These are phyloP conservation scores for Calcarius lapponicus DNA, from an alignment of 2,797 vertebrate species.

Conservation along the genomic window DNA sequence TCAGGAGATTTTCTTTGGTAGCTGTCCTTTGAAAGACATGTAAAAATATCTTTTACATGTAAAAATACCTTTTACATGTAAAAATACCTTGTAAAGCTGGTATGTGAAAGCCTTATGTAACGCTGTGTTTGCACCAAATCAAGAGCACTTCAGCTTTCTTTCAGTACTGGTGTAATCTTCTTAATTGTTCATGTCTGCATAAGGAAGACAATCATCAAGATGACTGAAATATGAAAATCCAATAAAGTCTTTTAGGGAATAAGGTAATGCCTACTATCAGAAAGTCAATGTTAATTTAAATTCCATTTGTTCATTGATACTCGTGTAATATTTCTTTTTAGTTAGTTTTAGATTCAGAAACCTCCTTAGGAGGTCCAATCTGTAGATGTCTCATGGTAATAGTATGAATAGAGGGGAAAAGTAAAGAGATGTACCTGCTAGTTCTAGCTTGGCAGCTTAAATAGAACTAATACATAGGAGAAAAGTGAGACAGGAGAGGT, in stretches of 20 bases:
- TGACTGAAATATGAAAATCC: background rate
- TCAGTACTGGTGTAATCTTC: background rate
- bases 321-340: constrained; percentile 20
- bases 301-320: constrained; percentile 39
- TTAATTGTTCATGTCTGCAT: background rate
- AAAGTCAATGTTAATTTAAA: constrained; percentile 24
- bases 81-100: background rate
- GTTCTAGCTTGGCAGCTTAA: constrained; percentile 15
- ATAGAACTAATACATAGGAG: background rate
- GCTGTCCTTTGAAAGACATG: background rate
- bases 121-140: background rate
- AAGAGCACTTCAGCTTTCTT: background rate
- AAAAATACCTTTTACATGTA: background rate
- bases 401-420: background rate
- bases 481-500: constrained; percentile 34
- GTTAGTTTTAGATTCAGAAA: background rate
- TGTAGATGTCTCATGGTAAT: background rate
- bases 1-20: background rate
- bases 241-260: background rate
- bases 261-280: background rate
- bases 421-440: background rate
- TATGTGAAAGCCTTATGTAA: background rate
- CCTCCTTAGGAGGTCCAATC: background rate
- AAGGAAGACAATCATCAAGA: constrained; percentile 8
- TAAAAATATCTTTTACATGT: background rate